Percentiles rank a stretch among this genome's conserved stretches.
These are phyloP conservation scores for Meliscaeva auricollis DNA, from an alignment of 2,888 invertebrate species.

Conservation along the genomic window DNA sequence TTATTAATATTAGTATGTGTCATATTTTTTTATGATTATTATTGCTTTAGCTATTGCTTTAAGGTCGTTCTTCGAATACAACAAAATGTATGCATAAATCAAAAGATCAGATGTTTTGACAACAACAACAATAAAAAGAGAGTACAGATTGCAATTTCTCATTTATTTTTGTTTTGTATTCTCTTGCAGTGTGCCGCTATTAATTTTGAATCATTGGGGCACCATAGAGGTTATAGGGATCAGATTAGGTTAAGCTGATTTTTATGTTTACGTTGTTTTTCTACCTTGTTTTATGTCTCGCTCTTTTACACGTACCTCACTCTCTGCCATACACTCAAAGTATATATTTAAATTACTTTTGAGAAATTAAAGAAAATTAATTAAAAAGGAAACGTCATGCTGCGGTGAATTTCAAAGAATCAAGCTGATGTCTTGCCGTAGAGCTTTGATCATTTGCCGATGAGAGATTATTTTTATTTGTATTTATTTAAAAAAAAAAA, in stretches of 20 bases:
- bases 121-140: background rate
- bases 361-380: constrained; percentile 59
- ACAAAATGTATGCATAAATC: constrained; percentile 55
- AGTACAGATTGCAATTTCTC: constrained; percentile 37
- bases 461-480: constrained; percentile 27
- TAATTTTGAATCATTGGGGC: constrained; percentile 17
- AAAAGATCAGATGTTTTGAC: constrained; percentile 50
- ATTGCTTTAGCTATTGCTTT: constrained; percentile 40
- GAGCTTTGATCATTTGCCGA: constrained; percentile 68
- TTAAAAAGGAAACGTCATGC: constrained; percentile 56
- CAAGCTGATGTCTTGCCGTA: constrained; percentile 46
- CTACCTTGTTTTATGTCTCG: constrained; percentile 17
- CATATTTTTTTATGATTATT: constrained; percentile 61
- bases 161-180: constrained; percentile 17
- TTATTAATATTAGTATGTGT: constrained; percentile 50
- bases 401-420: constrained; percentile 68
- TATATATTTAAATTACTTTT: constrained; percentile 42
- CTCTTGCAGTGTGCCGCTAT: background rate
- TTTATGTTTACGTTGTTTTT: constrained; percentile 12
- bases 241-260: constrained; percentile 56
- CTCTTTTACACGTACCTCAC: constrained; percentile 1
- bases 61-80: constrained; percentile 64
- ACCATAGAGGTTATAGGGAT: constrained; percentile 62
- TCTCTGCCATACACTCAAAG: too few relatives aligned
- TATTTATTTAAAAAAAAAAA: constrained; percentile 31